These are phyloP conservation scores for Ophion costatus DNA, from an alignment of 2,888 invertebrate genomes.

Conservation along the genomic window DNA sequence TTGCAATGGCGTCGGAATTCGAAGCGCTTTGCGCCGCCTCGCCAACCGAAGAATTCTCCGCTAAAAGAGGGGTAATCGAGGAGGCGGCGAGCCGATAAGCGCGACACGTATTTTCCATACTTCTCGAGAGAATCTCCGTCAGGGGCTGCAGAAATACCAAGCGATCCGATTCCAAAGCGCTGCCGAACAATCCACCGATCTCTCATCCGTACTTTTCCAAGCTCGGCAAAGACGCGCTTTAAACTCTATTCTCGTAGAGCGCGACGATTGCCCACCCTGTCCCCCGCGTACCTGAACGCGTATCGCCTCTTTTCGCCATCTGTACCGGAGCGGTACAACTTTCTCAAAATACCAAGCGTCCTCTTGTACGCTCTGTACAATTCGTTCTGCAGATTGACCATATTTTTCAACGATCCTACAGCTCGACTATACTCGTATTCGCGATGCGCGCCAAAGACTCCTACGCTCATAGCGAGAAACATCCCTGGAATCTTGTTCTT, in stretches of 20 bases:
- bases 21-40: neutral
- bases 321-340: conserved; percentile 71
- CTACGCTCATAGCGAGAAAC: conserved; percentile 65
- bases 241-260: neutral
- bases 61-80: conserved; percentile 71
- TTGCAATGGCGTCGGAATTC: conserved; percentile 62
- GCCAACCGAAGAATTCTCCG: conserved; percentile 59
- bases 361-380: conserved; percentile 74
- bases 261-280: neutral
- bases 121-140: conserved; percentile 72
- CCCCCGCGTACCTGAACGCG: conserved; percentile 72
- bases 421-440: conserved; percentile 68
- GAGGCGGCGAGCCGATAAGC: conserved; percentile 72
- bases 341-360: conserved; percentile 76
- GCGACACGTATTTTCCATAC: conserved; percentile 72
- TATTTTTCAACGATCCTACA: conserved; percentile 66
- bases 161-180: conserved; percentile 74
- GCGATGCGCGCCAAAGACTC: conserved; percentile 63
- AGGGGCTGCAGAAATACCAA: conserved; percentile 74
- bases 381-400: conserved; percentile 76
- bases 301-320: conserved; percentile 64
- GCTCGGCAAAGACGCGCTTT: neutral
- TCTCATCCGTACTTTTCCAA: neutral
- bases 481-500: conserved; percentile 61
- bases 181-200: conserved; percentile 39